Base-by-base conservation (phyloP, 2,797 vertebrate species). In the Hypotaenidia philippensis region DNA sequence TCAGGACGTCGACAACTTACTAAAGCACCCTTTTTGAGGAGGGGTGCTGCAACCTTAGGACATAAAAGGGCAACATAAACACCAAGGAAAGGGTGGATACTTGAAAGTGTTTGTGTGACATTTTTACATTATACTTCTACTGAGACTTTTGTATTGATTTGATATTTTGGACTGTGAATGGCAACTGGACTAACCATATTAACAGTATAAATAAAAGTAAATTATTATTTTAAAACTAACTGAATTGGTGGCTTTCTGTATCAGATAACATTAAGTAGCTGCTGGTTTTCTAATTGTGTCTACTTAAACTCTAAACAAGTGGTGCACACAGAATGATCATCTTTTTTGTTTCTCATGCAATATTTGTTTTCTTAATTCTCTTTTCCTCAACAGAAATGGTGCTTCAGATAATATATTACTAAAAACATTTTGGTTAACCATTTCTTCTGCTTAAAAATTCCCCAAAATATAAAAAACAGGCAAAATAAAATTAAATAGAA, bases 221-320 rank as follows among this genome's bases (percentile, higher is more conserved):
- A 63, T 31, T 53, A 27, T 3, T 1, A 41, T 72, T 68, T 76
- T 63, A 45, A 44, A 44, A 20, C 19, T 29, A 38, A 31, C 11
- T 31, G 8, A 78, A 44, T 32, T 2, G 0, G 31, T 56, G 25
- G 12, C n/a, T 80, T 72, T 13, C 13, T 1, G 0, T 44, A 27
- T 5, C 5, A 75, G 31, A 9, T 19, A 63, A 45, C 6, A 34
- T 68, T 29, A 26, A 3, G 5, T 44, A 40, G 40, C 12, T 64
- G 26, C n/a, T 77, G 10, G 8, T 41, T 78, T 81, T 90, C 40
- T 47, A 78, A 66, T 13, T 26, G 19, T 74, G 23, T 20, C 22
- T 44, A 25, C 12, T 26, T 29, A 74, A 78, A 57, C 25, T 45
- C 12, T 49, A 6, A 9, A 18, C n/a, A 88, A 41, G 10, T 36